Conservation (phyloP, 37 sponge, comb jelly and placozoan genomes). For the Cliona cf. orientalis region DNA sequence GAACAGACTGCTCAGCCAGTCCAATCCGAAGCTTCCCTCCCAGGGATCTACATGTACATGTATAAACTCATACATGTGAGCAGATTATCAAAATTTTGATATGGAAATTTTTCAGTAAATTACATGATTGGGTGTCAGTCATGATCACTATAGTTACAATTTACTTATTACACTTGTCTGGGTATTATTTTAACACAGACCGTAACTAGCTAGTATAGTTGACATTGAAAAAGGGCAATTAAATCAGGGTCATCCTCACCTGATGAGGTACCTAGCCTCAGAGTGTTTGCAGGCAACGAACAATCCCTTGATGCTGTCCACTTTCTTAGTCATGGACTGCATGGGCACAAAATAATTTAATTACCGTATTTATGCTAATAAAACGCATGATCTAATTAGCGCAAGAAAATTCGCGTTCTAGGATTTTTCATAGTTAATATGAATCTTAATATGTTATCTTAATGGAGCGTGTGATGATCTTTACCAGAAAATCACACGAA, state of each 20-base stretch:
- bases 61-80: too few species aligned
- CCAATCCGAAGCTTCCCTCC: conserved; percentile 97
- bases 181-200: too few species aligned
- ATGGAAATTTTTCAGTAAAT: neutral
- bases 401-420: too few species aligned
- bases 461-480: too few species aligned
- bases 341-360: too few species aligned
- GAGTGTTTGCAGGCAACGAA: conserved; percentile 86
- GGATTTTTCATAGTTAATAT: too few species aligned
- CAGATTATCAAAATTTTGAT: neutral
- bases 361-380: too few species aligned
- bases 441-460: too few species aligned
- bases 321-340: conserved; percentile 86
- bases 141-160: conserved; percentile 8
- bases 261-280: conserved; percentile 91
- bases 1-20: conserved; percentile 96
- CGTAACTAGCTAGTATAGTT: too few species aligned
- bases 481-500: too few species aligned
- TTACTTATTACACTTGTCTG: too few species aligned
- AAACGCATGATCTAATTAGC: too few species aligned
- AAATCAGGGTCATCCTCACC: conserved; percentile 62
- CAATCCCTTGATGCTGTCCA: conserved; percentile 85
- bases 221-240: conserved; percentile 3
- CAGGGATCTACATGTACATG: conserved; percentile 64
- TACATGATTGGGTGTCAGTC: neutral